Conservation (phyloP, 2,113 vertebrate species). For the Triplophysa tibetana region DNA sequence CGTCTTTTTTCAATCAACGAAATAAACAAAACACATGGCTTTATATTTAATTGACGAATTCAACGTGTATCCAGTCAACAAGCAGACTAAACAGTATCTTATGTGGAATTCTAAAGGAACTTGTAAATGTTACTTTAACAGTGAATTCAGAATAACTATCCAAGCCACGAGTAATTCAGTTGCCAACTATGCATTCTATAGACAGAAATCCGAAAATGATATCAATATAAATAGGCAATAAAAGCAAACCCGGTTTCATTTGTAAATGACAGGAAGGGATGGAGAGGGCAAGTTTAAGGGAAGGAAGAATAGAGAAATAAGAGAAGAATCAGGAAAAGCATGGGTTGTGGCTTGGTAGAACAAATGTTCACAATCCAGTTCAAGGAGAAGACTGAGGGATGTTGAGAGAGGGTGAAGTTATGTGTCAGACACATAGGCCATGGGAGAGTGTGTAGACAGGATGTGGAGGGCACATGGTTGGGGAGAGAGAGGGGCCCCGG, state of each 20-base stretch:
- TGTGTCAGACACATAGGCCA: slow-evolving; percentile 1
- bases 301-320: too few relatives aligned
- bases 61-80: background rate
- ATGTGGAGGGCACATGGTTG: slow-evolving; percentile 15
- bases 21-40: background rate
- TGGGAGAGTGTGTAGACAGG: slow-evolving; percentile 21
- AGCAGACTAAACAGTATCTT: slow-evolving; percentile 13
- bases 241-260: background rate
- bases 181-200: background rate
- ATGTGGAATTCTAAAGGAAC: background rate
- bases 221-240: background rate
- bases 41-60: background rate
- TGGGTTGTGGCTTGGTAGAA: background rate
- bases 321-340: background rate
- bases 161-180: background rate
- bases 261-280: background rate
- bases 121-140: background rate
- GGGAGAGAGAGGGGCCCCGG: background rate
- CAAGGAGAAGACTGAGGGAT: background rate
- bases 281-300: background rate
- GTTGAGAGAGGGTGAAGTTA: background rate
- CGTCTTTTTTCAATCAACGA: background rate
- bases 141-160: background rate
- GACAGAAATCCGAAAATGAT: background rate
- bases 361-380: background rate